These are phyloP conservation scores for Sylvilagus bachmani DNA, from an alignment of 2,113 vertebrate genomes.

Conservation along the genomic window DNA sequence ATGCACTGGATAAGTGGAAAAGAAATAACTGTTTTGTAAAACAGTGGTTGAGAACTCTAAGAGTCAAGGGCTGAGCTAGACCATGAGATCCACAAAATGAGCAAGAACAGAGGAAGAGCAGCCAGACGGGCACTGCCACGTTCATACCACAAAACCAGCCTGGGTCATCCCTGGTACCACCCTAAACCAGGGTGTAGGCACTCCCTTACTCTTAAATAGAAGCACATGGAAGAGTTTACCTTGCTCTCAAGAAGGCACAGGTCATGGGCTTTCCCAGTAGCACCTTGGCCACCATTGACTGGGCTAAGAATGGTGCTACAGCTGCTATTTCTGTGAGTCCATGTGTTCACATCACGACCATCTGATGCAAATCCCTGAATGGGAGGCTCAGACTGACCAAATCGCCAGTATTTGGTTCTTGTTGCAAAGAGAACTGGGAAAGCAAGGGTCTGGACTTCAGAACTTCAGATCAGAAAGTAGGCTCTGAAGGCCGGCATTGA, in stretches of 20 bases:
- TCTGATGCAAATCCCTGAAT: background rate
- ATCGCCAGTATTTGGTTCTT: too few species aligned
- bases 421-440: background rate
- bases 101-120: background rate
- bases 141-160: background rate
- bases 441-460: background rate
- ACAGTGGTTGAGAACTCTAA: background rate
- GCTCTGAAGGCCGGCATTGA: background rate
- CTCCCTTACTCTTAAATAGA: too few species aligned
- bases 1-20: background rate
- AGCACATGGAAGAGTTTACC: too few species aligned
- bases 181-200: too few species aligned
- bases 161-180: accelerated
- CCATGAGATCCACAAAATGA: background rate
- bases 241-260: accelerated
- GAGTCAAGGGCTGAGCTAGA: background rate
- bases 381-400: background rate
- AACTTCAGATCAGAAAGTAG: background rate
- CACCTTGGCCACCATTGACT: accelerated
- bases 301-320: background rate
- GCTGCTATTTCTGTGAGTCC: background rate
- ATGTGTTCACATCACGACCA: background rate
- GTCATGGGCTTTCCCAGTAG: accelerated
- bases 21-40: background rate
- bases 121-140: background rate